Evolutionary conservation across 1,140 invertebrate species (phyloP).

Genomic region (Spodoptera litura): DNA sequence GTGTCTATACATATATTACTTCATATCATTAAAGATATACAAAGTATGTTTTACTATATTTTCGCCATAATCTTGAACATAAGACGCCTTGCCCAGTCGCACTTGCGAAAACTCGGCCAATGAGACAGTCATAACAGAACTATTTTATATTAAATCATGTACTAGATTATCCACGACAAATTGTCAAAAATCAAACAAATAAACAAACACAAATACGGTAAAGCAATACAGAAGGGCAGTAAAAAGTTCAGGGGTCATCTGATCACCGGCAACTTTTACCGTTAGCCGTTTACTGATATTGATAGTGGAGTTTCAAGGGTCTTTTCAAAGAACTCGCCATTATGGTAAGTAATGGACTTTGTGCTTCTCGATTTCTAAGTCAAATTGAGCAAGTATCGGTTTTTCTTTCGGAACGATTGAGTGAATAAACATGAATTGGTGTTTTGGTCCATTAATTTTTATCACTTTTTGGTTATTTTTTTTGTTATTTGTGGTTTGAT

Average conservation of each 20-base stretch:
- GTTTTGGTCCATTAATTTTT: too few relatives aligned
- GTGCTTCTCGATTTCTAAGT: neutral
- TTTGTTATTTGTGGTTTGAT: too few relatives aligned
- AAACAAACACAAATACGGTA: neutral
- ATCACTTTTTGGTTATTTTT: too few relatives aligned
- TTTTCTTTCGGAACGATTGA: neutral
- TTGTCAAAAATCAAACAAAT: neutral
- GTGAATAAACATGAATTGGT: neutral
- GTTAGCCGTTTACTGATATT: conserved; percentile 20
- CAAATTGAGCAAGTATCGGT: neutral
- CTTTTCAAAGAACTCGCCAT: conserved; percentile 1
- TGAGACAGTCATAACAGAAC: too few relatives aligned
- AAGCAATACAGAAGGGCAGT: conserved; percentile 5
- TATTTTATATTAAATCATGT: too few relatives aligned
- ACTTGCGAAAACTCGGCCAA: too few relatives aligned
- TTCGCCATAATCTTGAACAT: too few relatives aligned
- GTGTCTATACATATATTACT: too few relatives aligned
- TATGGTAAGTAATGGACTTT: conserved; percentile 15
- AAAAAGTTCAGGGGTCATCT: conserved; percentile 27
- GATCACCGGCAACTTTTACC: conserved; percentile 23
- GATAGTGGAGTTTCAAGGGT: conserved; percentile 23
- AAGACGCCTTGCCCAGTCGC: too few relatives aligned
- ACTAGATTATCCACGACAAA: too few relatives aligned
- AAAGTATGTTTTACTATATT: too few relatives aligned
- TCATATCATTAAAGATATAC: too few relatives aligned